phyloP scores from a whole-genome alignment of 2,797 vertebrate genomes.

The Sebastolobus alascanus region DNA sequence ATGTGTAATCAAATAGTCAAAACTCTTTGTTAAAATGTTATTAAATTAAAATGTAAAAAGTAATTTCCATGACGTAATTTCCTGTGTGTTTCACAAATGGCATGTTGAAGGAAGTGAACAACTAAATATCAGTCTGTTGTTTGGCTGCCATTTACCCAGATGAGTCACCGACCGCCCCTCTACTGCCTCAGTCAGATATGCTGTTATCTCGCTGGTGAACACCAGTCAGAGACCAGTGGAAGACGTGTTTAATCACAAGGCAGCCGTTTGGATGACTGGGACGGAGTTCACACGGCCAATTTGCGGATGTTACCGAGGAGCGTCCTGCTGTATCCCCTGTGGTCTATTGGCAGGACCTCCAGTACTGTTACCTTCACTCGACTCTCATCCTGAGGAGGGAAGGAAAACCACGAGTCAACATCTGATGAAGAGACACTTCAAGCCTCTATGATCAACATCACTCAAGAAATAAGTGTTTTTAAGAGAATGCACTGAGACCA shows the following conservation, averaged over 20 bases:
- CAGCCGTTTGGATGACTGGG: conserved; percentile 20
- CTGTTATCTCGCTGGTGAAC: conserved; percentile 43
- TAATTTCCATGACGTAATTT: background rate
- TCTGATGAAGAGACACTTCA: background rate
- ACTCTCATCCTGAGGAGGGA: conserved; percentile 88
- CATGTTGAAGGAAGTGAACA: conserved; percentile 14
- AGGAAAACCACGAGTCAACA: conserved; percentile 4
- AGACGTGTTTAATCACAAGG: conserved; percentile 30
- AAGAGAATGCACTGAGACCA: background rate
- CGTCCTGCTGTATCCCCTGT: conserved; percentile 89
- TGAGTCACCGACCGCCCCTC: conserved; percentile 45
- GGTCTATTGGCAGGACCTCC: conserved; percentile 89
- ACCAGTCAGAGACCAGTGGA: conserved; percentile 7
- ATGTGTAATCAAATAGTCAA: background rate
- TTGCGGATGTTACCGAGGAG: conserved; percentile 88
- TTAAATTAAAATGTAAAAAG: conserved; percentile 36
- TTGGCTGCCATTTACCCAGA: conserved; percentile 50
- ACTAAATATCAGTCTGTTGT: conserved; percentile 60
- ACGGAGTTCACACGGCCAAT: conserved; percentile 56
- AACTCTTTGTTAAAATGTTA: conserved; percentile 22
- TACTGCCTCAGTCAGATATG: conserved; percentile 42
- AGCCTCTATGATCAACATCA: background rate
- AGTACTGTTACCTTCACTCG: conserved; percentile 90
- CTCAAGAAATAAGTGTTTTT: background rate
- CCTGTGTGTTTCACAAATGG: background rate